phyloP scores from a whole-genome alignment of 1,140 invertebrate species.

The Psilanteris sp. region DNA sequence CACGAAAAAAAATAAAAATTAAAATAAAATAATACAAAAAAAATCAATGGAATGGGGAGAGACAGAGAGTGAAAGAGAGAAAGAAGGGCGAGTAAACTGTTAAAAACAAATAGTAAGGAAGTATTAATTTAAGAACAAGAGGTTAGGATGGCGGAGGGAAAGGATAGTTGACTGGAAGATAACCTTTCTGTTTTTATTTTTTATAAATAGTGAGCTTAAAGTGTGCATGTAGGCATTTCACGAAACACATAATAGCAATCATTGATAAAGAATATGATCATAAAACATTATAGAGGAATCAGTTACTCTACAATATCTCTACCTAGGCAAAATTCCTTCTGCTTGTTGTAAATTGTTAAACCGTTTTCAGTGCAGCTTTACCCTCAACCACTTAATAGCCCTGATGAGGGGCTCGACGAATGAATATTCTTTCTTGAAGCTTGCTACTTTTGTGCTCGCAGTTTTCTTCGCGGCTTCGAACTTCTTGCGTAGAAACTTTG shows the following conservation, averaged over 20 bases:
- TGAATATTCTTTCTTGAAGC: slow-evolving; percentile 73
- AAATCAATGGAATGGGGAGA: too few relatives aligned
- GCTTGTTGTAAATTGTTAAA: slow-evolving; percentile 69
- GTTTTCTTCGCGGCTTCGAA: slow-evolving; percentile 78
- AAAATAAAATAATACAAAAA: not conserved
- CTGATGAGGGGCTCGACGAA: slow-evolving; percentile 68
- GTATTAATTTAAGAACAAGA: slow-evolving; percentile 37
- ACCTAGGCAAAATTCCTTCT: slow-evolving; percentile 69
- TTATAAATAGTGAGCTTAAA: slow-evolving; percentile 20
- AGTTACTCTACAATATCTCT: slow-evolving; percentile 65
- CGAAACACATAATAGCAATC: slow-evolving; percentile 57
- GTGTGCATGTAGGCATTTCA: not conserved
- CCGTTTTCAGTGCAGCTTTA: slow-evolving; percentile 68
- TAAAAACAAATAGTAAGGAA: slow-evolving; percentile 1
- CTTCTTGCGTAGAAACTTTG: slow-evolving; percentile 75
- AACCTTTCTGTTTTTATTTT: slow-evolving; percentile 1
- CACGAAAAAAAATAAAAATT: not conserved
- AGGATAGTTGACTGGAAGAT: slow-evolving; percentile 38
- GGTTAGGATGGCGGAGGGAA: slow-evolving; percentile 76
- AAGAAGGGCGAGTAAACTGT: too few relatives aligned
- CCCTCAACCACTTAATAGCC: slow-evolving; percentile 70
- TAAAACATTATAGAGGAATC: slow-evolving; percentile 68
- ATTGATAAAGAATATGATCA: slow-evolving; percentile 80
- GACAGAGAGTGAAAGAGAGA: too few relatives aligned
- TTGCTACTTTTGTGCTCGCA: slow-evolving; percentile 66